Conservation (phyloP, 2,797 vertebrate species). For the Enteromius treurensis region DNA sequence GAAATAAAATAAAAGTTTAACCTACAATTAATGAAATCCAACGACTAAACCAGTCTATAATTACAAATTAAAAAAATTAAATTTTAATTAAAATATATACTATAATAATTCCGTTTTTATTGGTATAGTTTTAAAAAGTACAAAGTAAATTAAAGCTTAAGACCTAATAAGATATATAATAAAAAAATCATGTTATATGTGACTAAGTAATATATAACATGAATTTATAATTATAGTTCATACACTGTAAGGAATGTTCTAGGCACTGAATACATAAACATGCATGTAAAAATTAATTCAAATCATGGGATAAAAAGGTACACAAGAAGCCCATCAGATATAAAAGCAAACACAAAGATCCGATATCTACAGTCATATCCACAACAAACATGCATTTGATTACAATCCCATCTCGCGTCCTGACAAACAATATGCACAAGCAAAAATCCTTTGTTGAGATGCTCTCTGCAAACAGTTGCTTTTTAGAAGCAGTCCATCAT, state of each 20-base stretch:
- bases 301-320: constrained; percentile 24
- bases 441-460: constrained; percentile 28
- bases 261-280: constrained; percentile 8
- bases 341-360: constrained; percentile 5
- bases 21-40: not conserved
- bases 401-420: not conserved
- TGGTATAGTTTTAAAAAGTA: not conserved
- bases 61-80: not conserved
- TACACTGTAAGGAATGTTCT: not conserved
- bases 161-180: too few species aligned
- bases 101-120: not conserved
- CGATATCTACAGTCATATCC: constrained; percentile 13
- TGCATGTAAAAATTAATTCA: not conserved
- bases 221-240: constrained; percentile 1
- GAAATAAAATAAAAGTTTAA: not conserved
- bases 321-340: constrained; percentile 1
- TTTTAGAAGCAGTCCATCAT: constrained; percentile 33
- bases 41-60: not conserved
- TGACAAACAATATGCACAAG: constrained; percentile 38
- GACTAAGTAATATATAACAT: not conserved
- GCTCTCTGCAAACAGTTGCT: constrained; percentile 32
- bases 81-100: not conserved
- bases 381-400: constrained; percentile 43
- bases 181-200: not conserved
- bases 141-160: not conserved